Conservation (phyloP, 2,797 vertebrate species). For the Fistularia commersonii region DNA sequence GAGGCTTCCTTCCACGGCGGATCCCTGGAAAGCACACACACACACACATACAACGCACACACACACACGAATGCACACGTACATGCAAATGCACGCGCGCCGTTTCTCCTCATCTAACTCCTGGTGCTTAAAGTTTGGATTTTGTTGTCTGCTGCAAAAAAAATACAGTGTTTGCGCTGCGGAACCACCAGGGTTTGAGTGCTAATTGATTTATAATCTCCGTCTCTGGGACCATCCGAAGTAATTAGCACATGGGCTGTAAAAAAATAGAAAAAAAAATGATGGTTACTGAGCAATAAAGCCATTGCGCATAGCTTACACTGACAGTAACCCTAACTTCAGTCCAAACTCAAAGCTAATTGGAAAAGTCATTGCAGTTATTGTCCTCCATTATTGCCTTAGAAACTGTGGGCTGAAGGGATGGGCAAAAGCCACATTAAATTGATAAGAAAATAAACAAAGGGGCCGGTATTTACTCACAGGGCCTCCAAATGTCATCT, state of each 20-base stretch:
- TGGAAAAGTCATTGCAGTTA: constrained; percentile 85
- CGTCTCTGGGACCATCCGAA: constrained; percentile 84
- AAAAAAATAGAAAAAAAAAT: no score
- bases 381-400: constrained; percentile 82
- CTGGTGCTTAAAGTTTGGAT: constrained; percentile 51
- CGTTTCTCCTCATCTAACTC: constrained; percentile 48
- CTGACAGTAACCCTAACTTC: constrained; percentile 87
- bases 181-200: constrained; percentile 75
- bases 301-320: constrained; percentile 88
- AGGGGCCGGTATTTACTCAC: no score
- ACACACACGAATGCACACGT: no score
- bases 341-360: constrained; percentile 89
- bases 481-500: no score
- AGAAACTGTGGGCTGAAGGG: constrained; percentile 39
- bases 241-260: constrained; percentile 94
- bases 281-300: constrained; percentile 97
- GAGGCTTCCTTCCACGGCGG: no score
- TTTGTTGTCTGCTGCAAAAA: constrained; percentile 12
- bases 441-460: constrained; percentile 47
- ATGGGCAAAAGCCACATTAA: constrained; percentile 30
- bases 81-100: constrained; percentile 37
- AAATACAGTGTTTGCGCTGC: constrained; percentile 69
- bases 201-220: constrained; percentile 91
- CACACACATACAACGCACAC: no score
- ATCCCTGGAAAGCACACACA: no score